phyloP scores from a whole-genome alignment of 2,797 vertebrate species.

The Chelon labrosus region DNA sequence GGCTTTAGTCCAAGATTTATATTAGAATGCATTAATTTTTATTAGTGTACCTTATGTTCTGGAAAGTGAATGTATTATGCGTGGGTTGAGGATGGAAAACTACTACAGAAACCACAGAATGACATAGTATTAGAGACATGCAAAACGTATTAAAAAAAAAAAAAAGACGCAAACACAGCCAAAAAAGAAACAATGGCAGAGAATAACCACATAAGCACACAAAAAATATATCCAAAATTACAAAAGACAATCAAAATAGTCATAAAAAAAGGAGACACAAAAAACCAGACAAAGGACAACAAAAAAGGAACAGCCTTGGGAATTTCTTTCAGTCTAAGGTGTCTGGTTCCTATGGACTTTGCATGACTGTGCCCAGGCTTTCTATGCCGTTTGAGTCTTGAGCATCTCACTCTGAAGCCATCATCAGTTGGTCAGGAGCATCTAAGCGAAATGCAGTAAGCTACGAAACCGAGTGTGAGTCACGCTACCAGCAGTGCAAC shows the following conservation, averaged over 20 bases:
- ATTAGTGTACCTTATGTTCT: too few relatives aligned
- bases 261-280: not conserved
- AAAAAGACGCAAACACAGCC: not conserved
- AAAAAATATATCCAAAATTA: too few relatives aligned
- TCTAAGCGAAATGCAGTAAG: constrained; percentile 52
- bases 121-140: not conserved
- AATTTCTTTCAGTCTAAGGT: not conserved
- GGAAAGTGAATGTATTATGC: too few relatives aligned
- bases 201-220: too few relatives aligned
- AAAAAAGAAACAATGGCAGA: not conserved
- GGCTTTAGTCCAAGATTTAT: too few relatives aligned
- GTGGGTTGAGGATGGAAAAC: not conserved
- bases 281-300: not conserved
- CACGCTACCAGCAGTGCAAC: constrained; percentile 52
- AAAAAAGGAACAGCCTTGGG: accelerated
- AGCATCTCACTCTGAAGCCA: constrained; percentile 20
- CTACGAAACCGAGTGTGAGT: constrained; percentile 54
- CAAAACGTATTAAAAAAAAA: not conserved
- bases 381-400: not conserved
- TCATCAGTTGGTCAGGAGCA: constrained; percentile 28
- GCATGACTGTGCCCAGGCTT: not conserved
- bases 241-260: not conserved
- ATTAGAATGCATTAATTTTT: too few relatives aligned
- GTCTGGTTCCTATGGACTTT: too few relatives aligned
- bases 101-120: not conserved